These are phyloP conservation scores for Boleophthalmus pectinirostris DNA, from an alignment of 2,113 vertebrate species.

Conservation along the genomic window DNA sequence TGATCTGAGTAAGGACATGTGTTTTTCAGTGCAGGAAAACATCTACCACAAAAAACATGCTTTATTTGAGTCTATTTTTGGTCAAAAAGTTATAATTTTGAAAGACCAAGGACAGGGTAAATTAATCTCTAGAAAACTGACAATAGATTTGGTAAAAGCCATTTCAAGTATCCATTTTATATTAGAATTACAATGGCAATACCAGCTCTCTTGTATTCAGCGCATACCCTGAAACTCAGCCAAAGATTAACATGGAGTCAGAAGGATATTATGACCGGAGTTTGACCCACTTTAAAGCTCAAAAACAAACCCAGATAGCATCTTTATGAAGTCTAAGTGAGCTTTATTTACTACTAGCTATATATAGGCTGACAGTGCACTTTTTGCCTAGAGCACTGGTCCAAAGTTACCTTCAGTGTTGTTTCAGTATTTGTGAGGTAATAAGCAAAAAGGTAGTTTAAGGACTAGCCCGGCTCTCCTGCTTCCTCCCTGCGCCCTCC, in stretches of 20 bases:
- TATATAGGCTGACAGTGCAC: not conserved
- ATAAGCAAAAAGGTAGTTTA: constrained; percentile 54
- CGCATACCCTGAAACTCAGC: constrained; percentile 17
- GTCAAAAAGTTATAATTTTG: constrained; percentile 23
- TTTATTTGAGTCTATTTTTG: too few species aligned
- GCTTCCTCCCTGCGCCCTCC: constrained; percentile 5
- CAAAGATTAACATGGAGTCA: constrained; percentile 7
- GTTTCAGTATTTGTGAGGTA: constrained; percentile 64
- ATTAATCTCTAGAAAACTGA: constrained; percentile 42
- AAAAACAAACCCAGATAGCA: constrained; percentile 13
- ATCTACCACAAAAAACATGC: too few species aligned
- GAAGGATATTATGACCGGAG: constrained; percentile 3
- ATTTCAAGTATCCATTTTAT: not conserved
- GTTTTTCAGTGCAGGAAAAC: too few species aligned
- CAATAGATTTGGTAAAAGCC: constrained; percentile 5
- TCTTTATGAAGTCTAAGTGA: not conserved
- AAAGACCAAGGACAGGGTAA: constrained; percentile 39
- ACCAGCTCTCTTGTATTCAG: constrained; percentile 8
- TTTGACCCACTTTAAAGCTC: constrained; percentile 25
- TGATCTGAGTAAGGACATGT: too few species aligned
- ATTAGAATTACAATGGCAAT: not conserved
- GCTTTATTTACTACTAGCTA: not conserved
- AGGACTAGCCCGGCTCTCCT: constrained; percentile 20
- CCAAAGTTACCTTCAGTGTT: constrained; percentile 36
- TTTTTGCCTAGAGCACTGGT: constrained; percentile 4